A percentile compares a stretch with the other conserved stretches of the same genome.
Evolutionary conservation across 2,888 invertebrate genomes (phyloP).

Genomic region (Silvanus unidentatus): DNA sequence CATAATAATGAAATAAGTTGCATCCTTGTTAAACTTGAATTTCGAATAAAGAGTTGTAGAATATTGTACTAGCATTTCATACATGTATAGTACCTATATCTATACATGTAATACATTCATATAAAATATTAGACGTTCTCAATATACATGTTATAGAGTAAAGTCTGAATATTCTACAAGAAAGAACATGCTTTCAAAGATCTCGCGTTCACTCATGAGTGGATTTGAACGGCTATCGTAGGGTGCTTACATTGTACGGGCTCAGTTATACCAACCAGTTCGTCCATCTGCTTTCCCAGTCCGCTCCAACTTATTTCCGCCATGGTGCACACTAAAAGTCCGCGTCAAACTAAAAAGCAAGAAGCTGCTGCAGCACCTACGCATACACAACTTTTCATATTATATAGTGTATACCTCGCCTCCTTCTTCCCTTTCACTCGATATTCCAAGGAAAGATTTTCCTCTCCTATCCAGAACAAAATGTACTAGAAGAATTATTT

Average conservation of each 20-base stretch:
- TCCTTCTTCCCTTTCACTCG: too few species aligned
- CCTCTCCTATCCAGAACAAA: too few species aligned
- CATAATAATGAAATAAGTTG: too few species aligned
- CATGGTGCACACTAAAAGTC: constrained; percentile 33
- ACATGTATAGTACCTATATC: too few species aligned
- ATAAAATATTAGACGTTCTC: neutral
- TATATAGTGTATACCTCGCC: too few species aligned
- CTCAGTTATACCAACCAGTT: constrained; percentile 17
- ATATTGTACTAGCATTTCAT: too few species aligned
- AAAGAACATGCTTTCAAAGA: constrained; percentile 31
- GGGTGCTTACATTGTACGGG: constrained; percentile 33
- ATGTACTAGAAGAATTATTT: constrained; percentile 9
- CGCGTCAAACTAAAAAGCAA: constrained; percentile 33
- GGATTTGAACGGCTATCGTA: constrained; percentile 32
- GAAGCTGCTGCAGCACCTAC: constrained; percentile 28
- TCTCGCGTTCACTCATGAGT: constrained; percentile 36
- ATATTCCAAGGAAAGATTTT: too few species aligned
- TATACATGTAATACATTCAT: too few species aligned
- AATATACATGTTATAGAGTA: constrained; percentile 14
- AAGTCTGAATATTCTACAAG: constrained; percentile 24
- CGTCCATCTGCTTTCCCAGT: constrained; percentile 35
- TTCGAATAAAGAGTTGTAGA: too few species aligned
- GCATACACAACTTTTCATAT: constrained; percentile 2
- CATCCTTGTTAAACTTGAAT: too few species aligned
- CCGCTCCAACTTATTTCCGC: constrained; percentile 33